A percentile compares a stretch with the other conserved stretches of the same genome.
phyloP scores from a whole-genome alignment of 2,888 invertebrate genomes.

The Pachliopta kotzebuea region DNA sequence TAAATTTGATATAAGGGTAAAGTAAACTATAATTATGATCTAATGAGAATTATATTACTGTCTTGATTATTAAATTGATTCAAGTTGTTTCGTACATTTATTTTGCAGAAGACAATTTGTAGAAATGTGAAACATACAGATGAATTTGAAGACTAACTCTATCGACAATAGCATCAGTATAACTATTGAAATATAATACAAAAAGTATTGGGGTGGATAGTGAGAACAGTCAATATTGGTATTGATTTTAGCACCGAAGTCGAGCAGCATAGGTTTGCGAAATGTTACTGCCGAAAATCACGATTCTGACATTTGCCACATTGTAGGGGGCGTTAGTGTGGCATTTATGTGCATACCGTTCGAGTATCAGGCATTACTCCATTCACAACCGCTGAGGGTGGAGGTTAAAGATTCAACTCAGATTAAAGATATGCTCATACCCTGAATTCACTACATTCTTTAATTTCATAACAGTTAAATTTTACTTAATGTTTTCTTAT shows the following conservation, averaged over 20 bases:
- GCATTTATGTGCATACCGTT: conserved; percentile 68
- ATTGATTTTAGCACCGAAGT: conserved; percentile 16
- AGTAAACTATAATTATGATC: no score
- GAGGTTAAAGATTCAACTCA: background rate
- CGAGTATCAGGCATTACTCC: conserved; percentile 39
- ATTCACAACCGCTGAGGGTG: conserved; percentile 15
- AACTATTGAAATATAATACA: background rate
- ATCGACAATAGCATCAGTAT: no score
- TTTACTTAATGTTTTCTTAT: background rate
- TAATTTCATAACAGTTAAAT: background rate
- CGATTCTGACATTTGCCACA: conserved; percentile 76
- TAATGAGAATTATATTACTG: no score
- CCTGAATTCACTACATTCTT: background rate
- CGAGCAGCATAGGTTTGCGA: conserved; percentile 50
- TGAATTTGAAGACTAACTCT: no score
- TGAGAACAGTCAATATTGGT: background rate
- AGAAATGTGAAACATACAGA: no score
- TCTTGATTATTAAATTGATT: no score
- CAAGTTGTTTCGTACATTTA: no score
- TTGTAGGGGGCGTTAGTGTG: conserved; percentile 62
- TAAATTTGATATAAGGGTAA: no score
- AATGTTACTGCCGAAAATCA: conserved; percentile 74
- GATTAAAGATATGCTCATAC: background rate
- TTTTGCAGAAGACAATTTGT: no score
- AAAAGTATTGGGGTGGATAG: background rate